Evolutionary conservation across 1,140 invertebrate genomes (phyloP), one percentile per base, ranked within the genome.

Genomic region (Drosophila virilis): DNA sequence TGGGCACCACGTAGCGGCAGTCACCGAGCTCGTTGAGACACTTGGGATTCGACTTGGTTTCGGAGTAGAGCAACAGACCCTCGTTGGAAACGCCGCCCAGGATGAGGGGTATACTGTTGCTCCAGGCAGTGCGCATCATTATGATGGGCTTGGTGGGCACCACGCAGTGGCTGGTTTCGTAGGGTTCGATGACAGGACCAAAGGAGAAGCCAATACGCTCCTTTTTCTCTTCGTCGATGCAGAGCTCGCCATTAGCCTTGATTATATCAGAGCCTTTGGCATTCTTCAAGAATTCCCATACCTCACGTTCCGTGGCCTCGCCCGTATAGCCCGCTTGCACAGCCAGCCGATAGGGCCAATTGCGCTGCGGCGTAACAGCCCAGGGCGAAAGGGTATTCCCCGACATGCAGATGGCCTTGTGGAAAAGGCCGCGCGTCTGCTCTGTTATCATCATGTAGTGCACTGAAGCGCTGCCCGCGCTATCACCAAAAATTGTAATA

Each of bases 191-290:
- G 0, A 93, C 92, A 15, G 93, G 92, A 0, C 91, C 91, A 58
- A 92, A 92, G 8, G 92, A 82, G 55, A 90, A 91, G 8, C 89
- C 81, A 8, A 92, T 89, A 10, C 89, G 79, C 48, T 91, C 82
- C 46, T 81, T 78, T 54, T 89, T 91, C 68, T 91, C 88, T 13
- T 81, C 91, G 52, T 92, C 89, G 13, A 81, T 90, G 64, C 80
- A 88, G 1, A 92, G 57, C 7, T 91, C 77, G 17, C 82, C 75
- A 9, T 91, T 91, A 8, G 91, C 91, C 22, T 90, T 92, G 57
- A 94, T 93, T 10, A 93, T 94, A 3, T 96, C 96, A 2, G 95
- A 94, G 51, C 93, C 94, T 70, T 96, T 94, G 10, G 96, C 97
- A 3, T 90, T 93, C 60, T 77, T 75, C 3, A 95, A 55, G 70